These are phyloP conservation scores for Heliconius charithonia DNA, from an alignment of 2,888 invertebrate species.

Conservation along the genomic window DNA sequence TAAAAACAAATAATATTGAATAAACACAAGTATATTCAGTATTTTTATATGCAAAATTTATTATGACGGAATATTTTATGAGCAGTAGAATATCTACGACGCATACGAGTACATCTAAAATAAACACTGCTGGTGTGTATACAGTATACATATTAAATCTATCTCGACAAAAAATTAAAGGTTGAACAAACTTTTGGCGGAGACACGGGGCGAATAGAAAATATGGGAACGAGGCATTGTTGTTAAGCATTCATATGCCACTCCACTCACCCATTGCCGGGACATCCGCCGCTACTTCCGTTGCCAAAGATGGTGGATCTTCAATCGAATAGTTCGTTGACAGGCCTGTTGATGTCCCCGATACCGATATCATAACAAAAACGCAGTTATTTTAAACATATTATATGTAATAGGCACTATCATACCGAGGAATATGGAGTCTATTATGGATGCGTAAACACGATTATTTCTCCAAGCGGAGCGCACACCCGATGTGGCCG, in stretches of 20 bases:
- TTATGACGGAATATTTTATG: constrained; percentile 7
- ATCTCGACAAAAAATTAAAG: constrained; percentile 76
- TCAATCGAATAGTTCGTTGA: constrained; percentile 77
- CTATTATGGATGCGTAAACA: constrained; percentile 47
- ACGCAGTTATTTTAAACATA: constrained; percentile 52
- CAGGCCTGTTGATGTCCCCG: constrained; percentile 62
- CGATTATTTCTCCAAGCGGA: constrained; percentile 51
- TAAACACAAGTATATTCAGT: not conserved
- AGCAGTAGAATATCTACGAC: constrained; percentile 18
- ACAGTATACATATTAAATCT: constrained; percentile 54
- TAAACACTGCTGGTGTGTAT: constrained; percentile 22
- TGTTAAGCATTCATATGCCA: constrained; percentile 80
- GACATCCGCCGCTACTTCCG: constrained; percentile 82
- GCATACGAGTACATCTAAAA: constrained; percentile 18
- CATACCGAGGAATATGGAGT: constrained; percentile 45
- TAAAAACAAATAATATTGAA: not conserved
- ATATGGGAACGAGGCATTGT: constrained; percentile 77
- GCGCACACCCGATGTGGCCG: constrained; percentile 71
- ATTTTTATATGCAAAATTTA: not conserved
- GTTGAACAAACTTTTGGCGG: constrained; percentile 82
- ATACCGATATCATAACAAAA: constrained; percentile 62
- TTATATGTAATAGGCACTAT: constrained; percentile 46
- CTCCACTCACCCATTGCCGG: constrained; percentile 80
- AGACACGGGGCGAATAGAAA: constrained; percentile 79
- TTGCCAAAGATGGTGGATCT: constrained; percentile 83